Evolutionary conservation across 2,113 vertebrate species (phyloP).

Genomic region (Pterophyllum scalare): DNA sequence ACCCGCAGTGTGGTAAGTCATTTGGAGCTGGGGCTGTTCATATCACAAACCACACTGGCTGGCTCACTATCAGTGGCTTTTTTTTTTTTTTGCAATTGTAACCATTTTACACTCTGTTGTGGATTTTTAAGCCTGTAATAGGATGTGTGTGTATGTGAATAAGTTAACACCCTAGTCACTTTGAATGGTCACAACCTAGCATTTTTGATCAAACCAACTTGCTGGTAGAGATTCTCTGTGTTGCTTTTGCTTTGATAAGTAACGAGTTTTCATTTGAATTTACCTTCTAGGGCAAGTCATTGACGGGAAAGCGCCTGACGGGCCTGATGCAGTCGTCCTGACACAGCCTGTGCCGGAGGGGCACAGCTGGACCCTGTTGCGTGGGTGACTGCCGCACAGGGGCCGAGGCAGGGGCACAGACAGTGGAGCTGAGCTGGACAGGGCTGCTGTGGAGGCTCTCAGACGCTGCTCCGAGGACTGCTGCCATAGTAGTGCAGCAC

Average conservation of each 20-base stretch:
- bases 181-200: conserved; percentile 36
- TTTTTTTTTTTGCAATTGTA: conserved; percentile 68
- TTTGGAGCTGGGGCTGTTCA: conserved; percentile 68
- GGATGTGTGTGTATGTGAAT: conserved; percentile 17
- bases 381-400: conserved; percentile 10
- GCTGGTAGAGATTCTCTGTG: conserved; percentile 9
- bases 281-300: conserved; percentile 89
- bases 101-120: conserved; percentile 58
- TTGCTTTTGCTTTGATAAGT: background rate
- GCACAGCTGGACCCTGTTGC: conserved; percentile 29
- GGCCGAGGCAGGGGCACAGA: conserved; percentile 13
- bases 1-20: conserved; percentile 97
- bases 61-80: conserved; percentile 71
- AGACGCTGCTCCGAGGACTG: conserved; percentile 45
- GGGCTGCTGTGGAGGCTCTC: conserved; percentile 38
- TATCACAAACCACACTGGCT: conserved; percentile 76
- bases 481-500: conserved; percentile 27
- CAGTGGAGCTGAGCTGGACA: conserved; percentile 34
- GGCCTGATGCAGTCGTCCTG: conserved; percentile 98
- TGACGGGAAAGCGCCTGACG: conserved; percentile 94
- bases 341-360: conserved; percentile 68
- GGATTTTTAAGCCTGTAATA: conserved; percentile 24
- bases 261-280: conserved; percentile 15
- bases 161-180: conserved; percentile 21
- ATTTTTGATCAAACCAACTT: conserved; percentile 9